Conservation (phyloP, 2,113 vertebrate genomes). For the Gnathonemus longibarbis region DNA sequence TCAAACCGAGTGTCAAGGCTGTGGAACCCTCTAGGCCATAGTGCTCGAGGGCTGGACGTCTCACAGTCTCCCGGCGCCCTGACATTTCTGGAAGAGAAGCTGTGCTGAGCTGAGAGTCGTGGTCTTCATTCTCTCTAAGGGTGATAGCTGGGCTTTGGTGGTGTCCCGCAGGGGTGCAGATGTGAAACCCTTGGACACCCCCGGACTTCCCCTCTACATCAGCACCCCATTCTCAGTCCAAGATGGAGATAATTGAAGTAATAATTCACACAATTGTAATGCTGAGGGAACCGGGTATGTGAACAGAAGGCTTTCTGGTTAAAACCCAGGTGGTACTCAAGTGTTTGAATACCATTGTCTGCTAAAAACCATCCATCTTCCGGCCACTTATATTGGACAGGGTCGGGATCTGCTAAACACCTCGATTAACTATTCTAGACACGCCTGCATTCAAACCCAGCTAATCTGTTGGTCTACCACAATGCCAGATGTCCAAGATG, state of each 20-base stretch:
- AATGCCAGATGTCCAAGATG: neutral
- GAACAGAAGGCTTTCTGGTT: neutral
- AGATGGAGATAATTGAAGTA: neutral
- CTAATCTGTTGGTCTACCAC: neutral
- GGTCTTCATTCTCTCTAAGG: neutral
- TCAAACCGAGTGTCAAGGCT: neutral
- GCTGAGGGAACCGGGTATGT: neutral
- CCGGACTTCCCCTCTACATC: neutral
- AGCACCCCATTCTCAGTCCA: neutral
- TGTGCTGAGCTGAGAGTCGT: neutral
- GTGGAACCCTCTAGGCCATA: neutral
- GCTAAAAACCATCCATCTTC: neutral
- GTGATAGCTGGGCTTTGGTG: neutral
- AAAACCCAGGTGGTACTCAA: neutral
- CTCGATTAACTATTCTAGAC: neutral
- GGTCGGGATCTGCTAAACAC: neutral
- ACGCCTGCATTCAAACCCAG: neutral
- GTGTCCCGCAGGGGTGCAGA: neutral
- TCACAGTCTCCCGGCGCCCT: neutral
- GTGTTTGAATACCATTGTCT: neutral
- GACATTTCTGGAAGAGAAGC: neutral
- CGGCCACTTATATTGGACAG: neutral
- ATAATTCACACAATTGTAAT: neutral
- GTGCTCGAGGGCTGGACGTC: neutral
- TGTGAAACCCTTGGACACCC: neutral